Evolutionary conservation across 2,888 invertebrate genomes (phyloP).

Genomic region (Macaria liturata): DNA sequence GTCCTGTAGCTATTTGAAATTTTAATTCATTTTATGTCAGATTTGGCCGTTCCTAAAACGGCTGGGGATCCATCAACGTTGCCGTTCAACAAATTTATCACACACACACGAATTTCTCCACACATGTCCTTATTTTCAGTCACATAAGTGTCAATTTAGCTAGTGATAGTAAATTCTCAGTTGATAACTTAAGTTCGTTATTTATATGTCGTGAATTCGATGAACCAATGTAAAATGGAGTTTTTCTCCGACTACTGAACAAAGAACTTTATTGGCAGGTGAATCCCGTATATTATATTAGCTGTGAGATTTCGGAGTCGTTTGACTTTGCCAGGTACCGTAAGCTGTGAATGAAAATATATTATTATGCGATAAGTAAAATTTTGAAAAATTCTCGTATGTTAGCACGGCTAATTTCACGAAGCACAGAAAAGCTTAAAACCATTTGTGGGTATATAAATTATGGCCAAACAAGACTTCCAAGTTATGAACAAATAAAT

Average conservation of each 20-base stretch:
- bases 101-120: constrained; percentile 3
- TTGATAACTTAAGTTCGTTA: constrained; percentile 36
- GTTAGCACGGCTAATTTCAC: too few species aligned
- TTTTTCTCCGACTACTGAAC: constrained; percentile 59
- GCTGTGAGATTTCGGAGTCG: constrained; percentile 52
- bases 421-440: too few species aligned
- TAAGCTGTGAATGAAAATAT: constrained; percentile 2
- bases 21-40: constrained; percentile 72
- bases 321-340: constrained; percentile 35
- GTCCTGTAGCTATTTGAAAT: constrained; percentile 70
- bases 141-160: too few species aligned
- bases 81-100: constrained; percentile 43
- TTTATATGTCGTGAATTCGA: constrained; percentile 58
- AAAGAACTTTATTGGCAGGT: constrained; percentile 76
- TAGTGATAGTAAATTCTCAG: background rate
- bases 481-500: too few species aligned
- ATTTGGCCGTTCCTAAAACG: constrained; percentile 70
- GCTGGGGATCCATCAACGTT: constrained; percentile 74
- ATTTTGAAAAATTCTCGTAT: too few species aligned
- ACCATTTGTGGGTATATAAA: too few species aligned
- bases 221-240: constrained; percentile 68
- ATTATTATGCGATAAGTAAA: too few species aligned
- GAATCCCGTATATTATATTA: constrained; percentile 72
- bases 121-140: constrained; percentile 5
- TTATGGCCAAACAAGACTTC: too few species aligned